A percentile compares a stretch with the other conserved stretches of the same genome.
Conservation (phyloP, 2,113 vertebrate genomes). For the Philantomba maxwellii region DNA sequence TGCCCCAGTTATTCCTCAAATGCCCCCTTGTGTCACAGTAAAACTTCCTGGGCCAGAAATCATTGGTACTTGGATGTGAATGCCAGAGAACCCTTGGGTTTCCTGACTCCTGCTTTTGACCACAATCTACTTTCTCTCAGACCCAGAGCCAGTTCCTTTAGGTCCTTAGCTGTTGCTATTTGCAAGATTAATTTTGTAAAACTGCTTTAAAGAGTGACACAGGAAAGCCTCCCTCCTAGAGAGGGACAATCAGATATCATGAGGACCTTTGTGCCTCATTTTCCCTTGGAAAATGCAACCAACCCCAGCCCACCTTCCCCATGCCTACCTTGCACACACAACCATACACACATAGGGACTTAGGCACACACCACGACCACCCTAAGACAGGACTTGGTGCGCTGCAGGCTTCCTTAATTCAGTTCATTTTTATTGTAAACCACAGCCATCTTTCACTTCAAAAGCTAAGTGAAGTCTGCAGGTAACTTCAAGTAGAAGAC, state of each 20-base stretch:
- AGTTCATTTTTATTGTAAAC: not conserved
- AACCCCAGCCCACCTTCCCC: not conserved
- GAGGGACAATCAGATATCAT: rapidly evolving
- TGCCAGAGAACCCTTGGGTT: not conserved
- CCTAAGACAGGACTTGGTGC: not conserved
- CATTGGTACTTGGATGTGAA: rapidly evolving
- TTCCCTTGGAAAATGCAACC: not conserved
- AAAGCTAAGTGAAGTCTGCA: not conserved
- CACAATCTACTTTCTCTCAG: not conserved
- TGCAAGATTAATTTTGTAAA: not conserved
- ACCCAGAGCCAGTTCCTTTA: not conserved
- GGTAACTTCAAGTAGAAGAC: not conserved
- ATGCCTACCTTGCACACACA: not conserved
- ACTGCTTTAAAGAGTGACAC: not conserved
- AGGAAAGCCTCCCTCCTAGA: not conserved
- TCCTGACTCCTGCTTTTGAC: not conserved
- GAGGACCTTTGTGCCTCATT: not conserved
- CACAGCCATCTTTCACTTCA: not conserved
- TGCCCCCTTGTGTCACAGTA: not conserved
- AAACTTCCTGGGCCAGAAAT: not conserved
- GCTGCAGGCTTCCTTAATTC: not conserved
- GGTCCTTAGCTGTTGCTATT: not conserved
- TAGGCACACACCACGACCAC: not conserved
- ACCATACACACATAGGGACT: not conserved
- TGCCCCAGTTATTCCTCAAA: not conserved